Conservation (phyloP, 2,888 invertebrate genomes). For the Zygogramma bicolorata region DNA sequence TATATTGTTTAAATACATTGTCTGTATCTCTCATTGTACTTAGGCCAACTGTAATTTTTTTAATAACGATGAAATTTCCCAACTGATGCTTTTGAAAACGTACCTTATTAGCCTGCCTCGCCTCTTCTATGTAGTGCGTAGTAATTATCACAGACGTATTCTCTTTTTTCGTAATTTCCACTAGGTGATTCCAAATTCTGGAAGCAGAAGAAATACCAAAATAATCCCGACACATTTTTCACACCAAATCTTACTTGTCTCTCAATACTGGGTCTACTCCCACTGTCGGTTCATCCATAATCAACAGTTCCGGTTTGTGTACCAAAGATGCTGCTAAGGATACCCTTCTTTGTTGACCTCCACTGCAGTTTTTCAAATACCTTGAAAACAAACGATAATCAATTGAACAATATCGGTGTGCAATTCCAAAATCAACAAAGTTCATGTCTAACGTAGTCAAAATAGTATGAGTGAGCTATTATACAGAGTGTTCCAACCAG, state of each 20-base stretch:
- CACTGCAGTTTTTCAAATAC: conserved; percentile 80
- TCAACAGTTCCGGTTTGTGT: conserved; percentile 88
- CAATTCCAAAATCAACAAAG: too few species aligned
- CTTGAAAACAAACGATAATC: conserved; percentile 31
- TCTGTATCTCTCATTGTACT: too few species aligned
- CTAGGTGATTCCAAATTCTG: conserved; percentile 87
- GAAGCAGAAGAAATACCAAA: too few species aligned
- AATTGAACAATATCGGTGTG: too few species aligned
- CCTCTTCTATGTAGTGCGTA: conserved; percentile 95
- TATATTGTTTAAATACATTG: too few species aligned
- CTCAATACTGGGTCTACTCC: conserved; percentile 78
- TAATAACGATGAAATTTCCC: neutral
- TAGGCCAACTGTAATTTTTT: too few species aligned
- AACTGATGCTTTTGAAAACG: conserved; percentile 48
- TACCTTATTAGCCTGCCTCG: conserved; percentile 84
- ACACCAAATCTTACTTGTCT: conserved; percentile 20
- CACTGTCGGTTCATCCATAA: conserved; percentile 93
- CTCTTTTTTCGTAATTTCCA: conserved; percentile 76
- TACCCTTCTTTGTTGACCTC: conserved; percentile 91
- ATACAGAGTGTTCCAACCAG: too few species aligned
- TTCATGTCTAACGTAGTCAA: too few species aligned
- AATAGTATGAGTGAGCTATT: too few species aligned
- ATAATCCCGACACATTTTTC: neutral
- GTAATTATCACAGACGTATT: conserved; percentile 90
- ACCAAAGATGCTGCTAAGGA: conserved; percentile 91